A percentile compares a stretch with the other conserved stretches of the same genome.
These are phyloP conservation scores for Oostethus manadensis DNA, from an alignment of 2,113 vertebrate species.

Conservation along the genomic window DNA sequence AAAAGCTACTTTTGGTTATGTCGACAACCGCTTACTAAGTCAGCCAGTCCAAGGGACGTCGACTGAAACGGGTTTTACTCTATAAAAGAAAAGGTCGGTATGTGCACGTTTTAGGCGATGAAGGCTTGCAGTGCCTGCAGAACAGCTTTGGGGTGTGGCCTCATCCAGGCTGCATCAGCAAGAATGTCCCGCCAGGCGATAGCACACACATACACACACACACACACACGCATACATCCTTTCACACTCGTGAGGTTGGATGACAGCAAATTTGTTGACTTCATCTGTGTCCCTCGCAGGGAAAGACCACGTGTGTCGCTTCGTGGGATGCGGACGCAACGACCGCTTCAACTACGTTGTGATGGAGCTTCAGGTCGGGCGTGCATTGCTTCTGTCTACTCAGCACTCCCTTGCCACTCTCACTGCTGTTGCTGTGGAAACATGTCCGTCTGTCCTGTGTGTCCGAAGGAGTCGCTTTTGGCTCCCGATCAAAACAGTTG, in stretches of 20 bases:
- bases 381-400: no score
- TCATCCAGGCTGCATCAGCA: conserved; percentile 17
- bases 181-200: conserved; percentile 24
- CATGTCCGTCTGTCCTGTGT: no score
- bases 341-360: conserved; percentile 99
- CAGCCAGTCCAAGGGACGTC: no score
- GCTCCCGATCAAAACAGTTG: no score
- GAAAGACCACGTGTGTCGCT: conserved; percentile 96
- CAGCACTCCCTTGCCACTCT: no score
- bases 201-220: not conserved
- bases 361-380: conserved; percentile 93
- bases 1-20: no score
- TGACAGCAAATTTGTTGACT: not conserved
- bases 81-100: no score
- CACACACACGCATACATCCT: not conserved
- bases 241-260: conserved; percentile 6
- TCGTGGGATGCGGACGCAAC: conserved; percentile 95
- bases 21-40: no score
- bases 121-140: not conserved
- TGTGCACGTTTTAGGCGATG: not conserved
- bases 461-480: no score
- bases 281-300: conserved; percentile 63
- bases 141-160: conserved; percentile 31
- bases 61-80: no score
- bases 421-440: no score